Evolutionary conservation across 2,888 invertebrate species (phyloP).

Genomic region (Prosopocoilus inquinatus): DNA sequence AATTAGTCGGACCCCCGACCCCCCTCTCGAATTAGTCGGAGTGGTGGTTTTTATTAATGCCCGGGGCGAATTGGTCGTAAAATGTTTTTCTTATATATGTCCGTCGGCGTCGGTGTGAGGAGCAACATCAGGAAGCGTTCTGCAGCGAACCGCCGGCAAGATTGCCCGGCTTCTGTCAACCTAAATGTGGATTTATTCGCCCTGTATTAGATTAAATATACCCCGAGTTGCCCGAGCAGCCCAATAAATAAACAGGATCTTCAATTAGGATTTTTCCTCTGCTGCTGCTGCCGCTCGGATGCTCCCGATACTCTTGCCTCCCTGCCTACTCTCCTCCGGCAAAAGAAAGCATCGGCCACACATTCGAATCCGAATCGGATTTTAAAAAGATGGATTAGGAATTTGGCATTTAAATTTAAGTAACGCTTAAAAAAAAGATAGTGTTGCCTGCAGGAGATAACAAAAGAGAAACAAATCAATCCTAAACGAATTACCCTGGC

Average conservation of each 20-base stretch:
- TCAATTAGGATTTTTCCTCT: conserved; percentile 46
- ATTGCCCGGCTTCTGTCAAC: conserved; percentile 51
- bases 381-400: too few relatives aligned
- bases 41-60: too few relatives aligned
- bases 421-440: too few relatives aligned
- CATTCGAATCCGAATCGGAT: neutral
- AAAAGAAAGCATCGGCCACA: neutral
- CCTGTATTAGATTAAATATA: conserved; percentile 54
- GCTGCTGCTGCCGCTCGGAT: conserved; percentile 13
- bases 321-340: neutral
- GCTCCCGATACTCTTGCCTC: conserved; percentile 1
- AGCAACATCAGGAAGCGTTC: neutral
- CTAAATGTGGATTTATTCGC: conserved; percentile 56
- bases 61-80: too few relatives aligned
- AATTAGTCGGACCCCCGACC: too few relatives aligned
- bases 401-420: too few relatives aligned
- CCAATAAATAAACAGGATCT: conserved; percentile 50
- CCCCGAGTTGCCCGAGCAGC: conserved; percentile 44
- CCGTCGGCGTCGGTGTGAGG: neutral
- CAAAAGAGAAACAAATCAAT: conserved; percentile 7
- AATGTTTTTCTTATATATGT: neutral
- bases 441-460: neutral
- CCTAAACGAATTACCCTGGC: conserved; percentile 9
- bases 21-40: too few relatives aligned
- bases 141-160: conserved; percentile 31